phyloP scores from a whole-genome alignment of 2,113 vertebrate genomes.

The Sinosuthora webbiana region DNA sequence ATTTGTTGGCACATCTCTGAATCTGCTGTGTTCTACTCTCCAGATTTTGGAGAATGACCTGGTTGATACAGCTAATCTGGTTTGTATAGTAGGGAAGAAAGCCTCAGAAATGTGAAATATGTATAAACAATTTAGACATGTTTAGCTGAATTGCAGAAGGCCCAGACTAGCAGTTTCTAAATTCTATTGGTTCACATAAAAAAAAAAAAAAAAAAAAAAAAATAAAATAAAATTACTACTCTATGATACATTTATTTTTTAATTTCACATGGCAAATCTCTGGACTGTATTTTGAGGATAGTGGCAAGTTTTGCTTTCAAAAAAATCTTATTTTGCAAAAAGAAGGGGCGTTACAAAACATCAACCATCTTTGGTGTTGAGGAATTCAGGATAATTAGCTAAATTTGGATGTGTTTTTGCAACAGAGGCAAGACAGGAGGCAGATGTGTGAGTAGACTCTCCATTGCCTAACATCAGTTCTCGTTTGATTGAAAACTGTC shows the following conservation, averaged over 20 bases:
- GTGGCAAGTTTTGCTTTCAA: background rate
- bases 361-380: rapidly evolving
- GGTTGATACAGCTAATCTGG: background rate
- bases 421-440: background rate
- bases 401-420: background rate
- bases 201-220: background rate
- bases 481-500: background rate
- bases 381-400: background rate
- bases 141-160: slow-evolving; percentile 1
- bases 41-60: background rate
- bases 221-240: no score
- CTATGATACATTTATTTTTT: background rate
- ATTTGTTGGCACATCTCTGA: background rate
- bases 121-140: background rate
- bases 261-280: background rate
- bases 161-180: background rate
- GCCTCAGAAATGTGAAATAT: slow-evolving; percentile 52
- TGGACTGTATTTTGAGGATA: background rate
- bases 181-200: background rate
- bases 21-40: background rate
- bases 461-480: background rate
- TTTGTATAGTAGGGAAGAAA: background rate
- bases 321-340: background rate
- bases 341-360: background rate
- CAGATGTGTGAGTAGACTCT: background rate